Base-by-base conservation (phyloP, 1,140 invertebrate genomes). In the Berghia stephanieae region DNA sequence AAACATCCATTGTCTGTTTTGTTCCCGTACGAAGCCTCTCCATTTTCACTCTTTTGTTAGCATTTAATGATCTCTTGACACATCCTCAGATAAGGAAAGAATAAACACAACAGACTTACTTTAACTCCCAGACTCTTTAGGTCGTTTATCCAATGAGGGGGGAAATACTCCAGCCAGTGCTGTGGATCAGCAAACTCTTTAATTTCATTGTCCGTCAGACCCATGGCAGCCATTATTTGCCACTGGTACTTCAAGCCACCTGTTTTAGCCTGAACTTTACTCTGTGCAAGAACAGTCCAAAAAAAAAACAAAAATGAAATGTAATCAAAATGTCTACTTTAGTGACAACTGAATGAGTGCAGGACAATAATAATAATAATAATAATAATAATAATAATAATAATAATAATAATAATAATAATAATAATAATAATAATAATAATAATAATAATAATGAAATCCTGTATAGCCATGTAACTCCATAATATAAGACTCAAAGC, bases 161-260 rank as follows among this genome's bases (percentile, higher is more conserved):
- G 98, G 88, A 99, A 99, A 90, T 99, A 99, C 44, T 83, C 71
- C 10, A 91, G 80, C 98, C 98, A 99, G 89, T 98, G 93, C 70
- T 92, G 88, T 21, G 95, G 92, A 91, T 99, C 93, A 40, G 97
- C 94, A 92, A 99, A 99, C 70, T 94, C 92, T 80, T 93, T 92
- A 72, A 99, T 99, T 88, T 99, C 96, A 10, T 87, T 84, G 86
- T 99, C 94, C 44, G 91, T 86, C 2, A 99, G 89, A 0, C 97
- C 98, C 67, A 99, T 90, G 87, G 94, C 94, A 87, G 94, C 91
- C 98, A 99, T 99, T 68, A 99, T 99, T 89, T 99, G 94, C 98
- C 98, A 99, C 86, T 99, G 98, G 88, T 95, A 99, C 89, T 98
- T 99, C 0, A 94, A 93, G 10, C 90, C 84, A 0, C 94, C 96